Conservation (phyloP, 2,888 invertebrate species). For the Marronus borbonicus region DNA sequence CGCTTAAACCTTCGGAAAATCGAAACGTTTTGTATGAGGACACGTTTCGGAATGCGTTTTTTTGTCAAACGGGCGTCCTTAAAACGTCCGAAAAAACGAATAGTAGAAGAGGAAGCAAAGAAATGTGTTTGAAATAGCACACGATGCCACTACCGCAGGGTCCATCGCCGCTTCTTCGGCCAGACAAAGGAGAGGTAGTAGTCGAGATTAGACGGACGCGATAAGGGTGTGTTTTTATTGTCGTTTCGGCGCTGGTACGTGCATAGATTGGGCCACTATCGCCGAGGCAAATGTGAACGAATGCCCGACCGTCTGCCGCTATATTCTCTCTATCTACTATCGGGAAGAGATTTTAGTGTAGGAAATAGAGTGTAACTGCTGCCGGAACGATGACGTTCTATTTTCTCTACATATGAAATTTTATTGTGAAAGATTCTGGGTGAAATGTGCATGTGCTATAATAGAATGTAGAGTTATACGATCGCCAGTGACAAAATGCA, state of each 20-base stretch:
- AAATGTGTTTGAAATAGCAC: constrained; percentile 55
- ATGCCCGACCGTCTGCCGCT: neutral
- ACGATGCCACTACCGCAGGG: constrained; percentile 54
- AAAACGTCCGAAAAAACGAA: neutral
- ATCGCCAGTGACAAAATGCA: too few relatives aligned
- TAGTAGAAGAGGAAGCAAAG: constrained; percentile 47
- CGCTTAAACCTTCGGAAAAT: constrained; percentile 55
- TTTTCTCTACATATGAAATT: too few relatives aligned
- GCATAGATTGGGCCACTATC: constrained; percentile 12
- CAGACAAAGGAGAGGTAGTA: constrained; percentile 56
- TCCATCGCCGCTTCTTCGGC: constrained; percentile 23
- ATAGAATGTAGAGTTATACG: too few relatives aligned
- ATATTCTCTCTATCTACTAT: too few relatives aligned
- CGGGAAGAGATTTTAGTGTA: too few relatives aligned
- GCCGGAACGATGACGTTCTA: too few relatives aligned
- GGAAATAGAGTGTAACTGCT: too few relatives aligned
- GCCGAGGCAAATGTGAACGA: constrained; percentile 9
- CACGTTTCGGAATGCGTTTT: neutral
- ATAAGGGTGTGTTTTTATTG: constrained; percentile 57
- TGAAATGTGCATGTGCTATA: too few relatives aligned
- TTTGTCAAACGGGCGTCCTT: neutral
- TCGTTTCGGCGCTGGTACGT: constrained; percentile 38
- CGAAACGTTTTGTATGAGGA: constrained; percentile 22
- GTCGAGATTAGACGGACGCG: constrained; percentile 57
- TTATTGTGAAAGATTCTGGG: too few relatives aligned